phyloP scores from a whole-genome alignment of 2,888 invertebrate species.

The Gari tellinella region DNA sequence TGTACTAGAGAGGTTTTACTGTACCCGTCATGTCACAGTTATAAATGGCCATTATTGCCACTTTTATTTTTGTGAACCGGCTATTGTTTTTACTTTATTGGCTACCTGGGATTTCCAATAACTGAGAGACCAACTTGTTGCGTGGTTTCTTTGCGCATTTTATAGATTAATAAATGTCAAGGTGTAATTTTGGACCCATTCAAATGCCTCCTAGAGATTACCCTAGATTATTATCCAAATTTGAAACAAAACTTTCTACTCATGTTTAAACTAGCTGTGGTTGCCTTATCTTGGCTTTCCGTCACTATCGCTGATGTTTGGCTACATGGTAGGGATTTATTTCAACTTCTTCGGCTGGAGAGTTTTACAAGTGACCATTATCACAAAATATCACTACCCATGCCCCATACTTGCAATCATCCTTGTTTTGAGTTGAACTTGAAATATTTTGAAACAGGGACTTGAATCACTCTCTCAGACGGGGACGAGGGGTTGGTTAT shows the following conservation, averaged over 20 bases:
- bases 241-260: slow-evolving; percentile 55
- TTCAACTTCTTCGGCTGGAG: slow-evolving; percentile 5
- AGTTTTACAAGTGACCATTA: slow-evolving; percentile 18
- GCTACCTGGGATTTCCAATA: slow-evolving; percentile 16
- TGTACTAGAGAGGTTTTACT: too few relatives aligned
- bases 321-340: background rate
- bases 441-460: slow-evolving; percentile 7
- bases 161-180: slow-evolving; percentile 52
- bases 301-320: slow-evolving; percentile 16
- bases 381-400: slow-evolving; percentile 2
- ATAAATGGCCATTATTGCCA: background rate
- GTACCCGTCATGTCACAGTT: background rate
- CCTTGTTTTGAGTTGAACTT: too few relatives aligned
- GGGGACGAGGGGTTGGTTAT: background rate
- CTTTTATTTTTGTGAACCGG: background rate
- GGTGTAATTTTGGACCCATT: slow-evolving; percentile 13
- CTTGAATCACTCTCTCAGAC: slow-evolving; percentile 13
- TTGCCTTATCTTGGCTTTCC: slow-evolving; percentile 3
- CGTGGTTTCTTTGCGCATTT: slow-evolving; percentile 44
- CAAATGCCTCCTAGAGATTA: slow-evolving; percentile 47
- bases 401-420: too few relatives aligned
- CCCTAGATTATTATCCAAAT: slow-evolving; percentile 22
- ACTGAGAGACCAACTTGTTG: slow-evolving; percentile 28
- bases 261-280: slow-evolving; percentile 40
- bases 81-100: slow-evolving; percentile 1